Conservation (phyloP, 2,113 vertebrate species). For the Camelus bactrianus region DNA sequence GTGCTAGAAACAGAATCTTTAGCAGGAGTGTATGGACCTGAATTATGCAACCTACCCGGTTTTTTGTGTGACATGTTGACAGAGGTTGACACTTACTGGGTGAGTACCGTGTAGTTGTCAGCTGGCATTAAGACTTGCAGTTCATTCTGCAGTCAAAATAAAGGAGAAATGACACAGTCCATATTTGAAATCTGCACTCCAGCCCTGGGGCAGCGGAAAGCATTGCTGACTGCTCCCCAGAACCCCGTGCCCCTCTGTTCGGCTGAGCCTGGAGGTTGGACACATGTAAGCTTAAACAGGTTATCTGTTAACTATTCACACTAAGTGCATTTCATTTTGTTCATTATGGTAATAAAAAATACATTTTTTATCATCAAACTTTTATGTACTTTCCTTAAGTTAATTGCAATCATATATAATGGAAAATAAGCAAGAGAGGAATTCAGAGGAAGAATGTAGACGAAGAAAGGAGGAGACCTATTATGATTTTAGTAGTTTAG, state of each 20-base stretch:
- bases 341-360: conserved; percentile 8
- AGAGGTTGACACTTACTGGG: conserved; percentile 70
- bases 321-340: conserved; percentile 7
- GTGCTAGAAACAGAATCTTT: not conserved
- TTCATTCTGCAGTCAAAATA: conserved; percentile 63
- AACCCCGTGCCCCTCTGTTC: not conserved
- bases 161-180: conserved; percentile 60
- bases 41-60: conserved; percentile 47
- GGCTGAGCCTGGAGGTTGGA: not conserved
- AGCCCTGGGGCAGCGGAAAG: not conserved
- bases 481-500: not conserved
- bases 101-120: conserved; percentile 59
- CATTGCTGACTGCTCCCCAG: not conserved
- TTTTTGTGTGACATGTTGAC: conserved; percentile 59
- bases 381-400: conserved; percentile 34
- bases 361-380: conserved; percentile 31
- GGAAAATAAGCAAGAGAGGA: conserved; percentile 18
- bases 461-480: not conserved
- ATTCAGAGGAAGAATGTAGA: not conserved
- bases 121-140: conserved; percentile 59
- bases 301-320: not conserved
- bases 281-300: not conserved
- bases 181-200: not conserved
- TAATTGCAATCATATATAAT: not conserved
- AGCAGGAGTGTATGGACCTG: not conserved